Percentiles rank a stretch among this genome's conserved stretches.
Evolutionary conservation across 2,888 invertebrate genomes (phyloP).

Genomic region (Andrena haemorrhoa): DNA sequence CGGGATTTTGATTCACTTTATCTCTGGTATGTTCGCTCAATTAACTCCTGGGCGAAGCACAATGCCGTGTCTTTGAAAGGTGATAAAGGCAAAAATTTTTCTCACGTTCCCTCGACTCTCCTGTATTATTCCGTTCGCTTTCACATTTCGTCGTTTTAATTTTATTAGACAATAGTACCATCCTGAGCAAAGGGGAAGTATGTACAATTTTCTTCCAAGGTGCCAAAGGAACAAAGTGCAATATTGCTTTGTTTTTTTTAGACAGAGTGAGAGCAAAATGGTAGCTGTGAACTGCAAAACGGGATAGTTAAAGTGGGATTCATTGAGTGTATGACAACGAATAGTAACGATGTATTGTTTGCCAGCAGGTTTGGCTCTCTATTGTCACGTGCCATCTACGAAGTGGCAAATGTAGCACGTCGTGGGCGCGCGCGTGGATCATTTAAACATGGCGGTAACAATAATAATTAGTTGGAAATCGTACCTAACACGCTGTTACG

Average conservation of each 20-base stretch:
- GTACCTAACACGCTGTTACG: background rate
- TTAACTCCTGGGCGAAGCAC: background rate
- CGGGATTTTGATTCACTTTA: background rate
- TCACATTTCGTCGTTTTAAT: background rate
- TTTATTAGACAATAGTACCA: background rate
- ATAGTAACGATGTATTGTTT: no score
- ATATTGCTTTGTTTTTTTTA: no score
- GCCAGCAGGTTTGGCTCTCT: no score
- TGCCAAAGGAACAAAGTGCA: no score
- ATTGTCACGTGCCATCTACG: background rate
- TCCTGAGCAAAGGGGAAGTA: background rate
- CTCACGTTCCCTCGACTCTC: background rate
- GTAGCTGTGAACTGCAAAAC: slow-evolving; percentile 1
- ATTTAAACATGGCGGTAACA: background rate
- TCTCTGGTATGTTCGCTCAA: background rate
- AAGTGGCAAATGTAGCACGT: background rate
- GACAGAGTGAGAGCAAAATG: no score
- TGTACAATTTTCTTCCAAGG: no score
- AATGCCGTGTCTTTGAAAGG: slow-evolving; percentile 10
- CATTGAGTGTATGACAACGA: no score
- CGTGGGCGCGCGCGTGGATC: no score
- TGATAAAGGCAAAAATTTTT: background rate
- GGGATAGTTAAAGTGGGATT: background rate
- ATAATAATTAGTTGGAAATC: background rate
- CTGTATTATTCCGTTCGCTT: background rate